Conservation (phyloP, 1,140 invertebrate species). For the Pemphigus obesinymphae region DNA sequence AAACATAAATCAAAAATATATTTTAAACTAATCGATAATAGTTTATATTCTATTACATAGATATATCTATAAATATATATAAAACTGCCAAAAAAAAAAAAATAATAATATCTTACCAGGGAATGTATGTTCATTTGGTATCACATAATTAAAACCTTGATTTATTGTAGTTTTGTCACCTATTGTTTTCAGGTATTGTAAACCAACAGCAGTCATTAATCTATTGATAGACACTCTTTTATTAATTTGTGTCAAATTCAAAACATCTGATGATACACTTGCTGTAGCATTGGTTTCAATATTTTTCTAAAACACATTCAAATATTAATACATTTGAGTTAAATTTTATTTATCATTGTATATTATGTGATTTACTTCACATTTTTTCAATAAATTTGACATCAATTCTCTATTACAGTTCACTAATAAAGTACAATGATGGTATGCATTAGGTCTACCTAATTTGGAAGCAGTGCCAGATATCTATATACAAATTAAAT, state of each 20-base stretch:
- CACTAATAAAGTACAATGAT: constrained; percentile 89
- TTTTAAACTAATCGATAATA: background rate
- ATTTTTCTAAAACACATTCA: constrained; percentile 53
- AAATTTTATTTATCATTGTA: background rate
- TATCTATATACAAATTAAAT: constrained; percentile 56
- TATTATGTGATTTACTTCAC: constrained; percentile 57
- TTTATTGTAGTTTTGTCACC: constrained; percentile 62
- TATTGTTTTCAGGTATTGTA: constrained; percentile 72
- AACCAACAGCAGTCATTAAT: constrained; percentile 68
- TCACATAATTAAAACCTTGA: constrained; percentile 75
- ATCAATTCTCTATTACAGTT: constrained; percentile 73
- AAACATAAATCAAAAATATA: background rate
- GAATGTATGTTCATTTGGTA: constrained; percentile 81
- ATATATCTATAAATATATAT: background rate
- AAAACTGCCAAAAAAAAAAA: background rate
- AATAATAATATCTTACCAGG: constrained; percentile 64
- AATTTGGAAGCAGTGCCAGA: constrained; percentile 91
- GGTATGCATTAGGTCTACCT: constrained; percentile 77
- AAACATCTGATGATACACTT: constrained; percentile 72
- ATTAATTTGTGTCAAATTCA: constrained; percentile 63
- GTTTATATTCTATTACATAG: background rate
- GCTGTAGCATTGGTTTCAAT: constrained; percentile 76
- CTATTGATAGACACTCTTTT: constrained; percentile 63
- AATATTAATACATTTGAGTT: constrained; percentile 1
- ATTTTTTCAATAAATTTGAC: constrained; percentile 60